These are phyloP conservation scores for Coreius guichenoti DNA, from an alignment of 2,797 vertebrate species.

Conservation along the genomic window DNA sequence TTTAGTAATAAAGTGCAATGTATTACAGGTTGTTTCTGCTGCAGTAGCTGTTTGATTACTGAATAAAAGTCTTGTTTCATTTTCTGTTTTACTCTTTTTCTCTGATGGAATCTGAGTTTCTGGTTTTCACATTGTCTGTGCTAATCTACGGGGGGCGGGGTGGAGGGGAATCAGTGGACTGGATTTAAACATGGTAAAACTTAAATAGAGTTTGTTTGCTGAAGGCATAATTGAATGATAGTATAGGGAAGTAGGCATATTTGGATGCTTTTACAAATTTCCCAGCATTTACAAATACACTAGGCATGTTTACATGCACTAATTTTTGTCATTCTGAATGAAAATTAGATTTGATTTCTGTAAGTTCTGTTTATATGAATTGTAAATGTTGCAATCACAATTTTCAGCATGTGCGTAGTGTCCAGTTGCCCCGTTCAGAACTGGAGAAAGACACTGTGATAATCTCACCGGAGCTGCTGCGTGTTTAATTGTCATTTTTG, in stretches of 20 bases:
- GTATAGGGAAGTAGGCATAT: too few relatives aligned
- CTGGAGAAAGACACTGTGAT: too few relatives aligned
- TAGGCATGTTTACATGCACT: too few relatives aligned
- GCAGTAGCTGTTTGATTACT: slow-evolving; percentile 2
- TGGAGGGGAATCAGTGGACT: not conserved
- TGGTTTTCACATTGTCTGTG: not conserved
- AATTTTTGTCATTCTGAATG: too few relatives aligned
- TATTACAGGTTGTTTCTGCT: not conserved
- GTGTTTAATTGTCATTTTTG: not conserved
- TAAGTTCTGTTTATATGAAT: too few relatives aligned
- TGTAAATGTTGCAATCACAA: too few relatives aligned
- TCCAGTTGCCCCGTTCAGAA: too few relatives aligned
- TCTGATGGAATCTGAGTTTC: not conserved
- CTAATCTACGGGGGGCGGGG: not conserved
- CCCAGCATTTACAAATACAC: too few relatives aligned
- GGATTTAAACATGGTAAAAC: not conserved
- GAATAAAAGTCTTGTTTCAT: not conserved
- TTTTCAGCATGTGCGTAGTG: too few relatives aligned
- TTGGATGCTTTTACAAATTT: too few relatives aligned
- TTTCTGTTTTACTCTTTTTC: slow-evolving; percentile 36
- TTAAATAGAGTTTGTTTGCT: not conserved
- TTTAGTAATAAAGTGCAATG: not conserved
- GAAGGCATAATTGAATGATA: not conserved
- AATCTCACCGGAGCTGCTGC: too few relatives aligned
- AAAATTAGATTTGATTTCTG: too few relatives aligned